phyloP scores from a whole-genome alignment of 2,888 invertebrate species.

The Allolobophora icterica region DNA sequence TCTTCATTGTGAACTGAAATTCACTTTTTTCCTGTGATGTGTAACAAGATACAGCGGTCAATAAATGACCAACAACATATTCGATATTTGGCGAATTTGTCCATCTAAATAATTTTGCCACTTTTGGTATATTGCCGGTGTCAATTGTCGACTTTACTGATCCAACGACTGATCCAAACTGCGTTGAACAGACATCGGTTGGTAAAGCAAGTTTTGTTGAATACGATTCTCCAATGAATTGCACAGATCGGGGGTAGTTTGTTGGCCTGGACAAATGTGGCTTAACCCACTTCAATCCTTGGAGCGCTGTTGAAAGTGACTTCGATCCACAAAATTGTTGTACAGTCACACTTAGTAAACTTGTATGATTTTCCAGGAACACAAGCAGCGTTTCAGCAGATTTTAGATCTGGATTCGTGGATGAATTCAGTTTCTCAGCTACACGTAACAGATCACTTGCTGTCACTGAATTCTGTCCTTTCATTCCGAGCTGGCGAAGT shows the following conservation, averaged over 20 bases:
- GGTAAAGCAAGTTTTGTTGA: not conserved
- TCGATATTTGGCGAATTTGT: constrained; percentile 13
- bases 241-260: constrained; percentile 24
- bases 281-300: constrained; percentile 19
- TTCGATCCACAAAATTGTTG: not conserved
- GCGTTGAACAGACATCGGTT: constrained; percentile 25
- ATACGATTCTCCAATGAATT: constrained; percentile 26
- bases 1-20: not conserved
- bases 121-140: not conserved
- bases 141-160: constrained; percentile 29
- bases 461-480: not conserved
- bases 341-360: not conserved
- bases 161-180: constrained; percentile 32
- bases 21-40: constrained; percentile 2
- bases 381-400: not conserved
- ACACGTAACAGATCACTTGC: not conserved
- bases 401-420: not conserved
- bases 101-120: constrained; percentile 34
- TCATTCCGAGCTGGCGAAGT: not conserved
- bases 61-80: constrained; percentile 24
- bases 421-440: not conserved
- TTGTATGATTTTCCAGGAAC: not conserved
- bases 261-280: not conserved
- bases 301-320: not conserved
- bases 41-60: constrained; percentile 29